Conservation (phyloP, 1,140 invertebrate genomes). For the Cecropterus lyciades region DNA sequence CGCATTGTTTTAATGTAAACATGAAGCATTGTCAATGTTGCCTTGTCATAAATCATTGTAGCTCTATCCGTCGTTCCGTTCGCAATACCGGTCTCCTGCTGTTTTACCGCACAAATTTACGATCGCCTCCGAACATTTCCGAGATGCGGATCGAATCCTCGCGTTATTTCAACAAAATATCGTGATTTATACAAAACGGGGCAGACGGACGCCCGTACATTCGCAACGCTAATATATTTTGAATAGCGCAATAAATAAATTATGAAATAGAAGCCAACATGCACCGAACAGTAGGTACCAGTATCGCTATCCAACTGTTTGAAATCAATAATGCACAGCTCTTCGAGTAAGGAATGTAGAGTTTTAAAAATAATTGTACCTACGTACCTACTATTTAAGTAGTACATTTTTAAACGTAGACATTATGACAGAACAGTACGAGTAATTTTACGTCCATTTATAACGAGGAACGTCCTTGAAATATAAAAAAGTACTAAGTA, state of each 20-base stretch:
- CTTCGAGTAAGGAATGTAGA: neutral
- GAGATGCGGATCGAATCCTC: slow-evolving; percentile 70
- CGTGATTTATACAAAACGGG: slow-evolving; percentile 76
- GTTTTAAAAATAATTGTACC: neutral
- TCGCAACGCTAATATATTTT: slow-evolving; percentile 33
- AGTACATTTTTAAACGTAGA: no score
- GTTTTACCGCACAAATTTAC: slow-evolving; percentile 80
- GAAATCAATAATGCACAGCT: neutral
- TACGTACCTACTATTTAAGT: no score
- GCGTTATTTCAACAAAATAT: slow-evolving; percentile 81
- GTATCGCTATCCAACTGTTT: neutral
- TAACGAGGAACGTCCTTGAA: no score
- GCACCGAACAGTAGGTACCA: slow-evolving; percentile 5
- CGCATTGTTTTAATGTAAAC: slow-evolving; percentile 49
- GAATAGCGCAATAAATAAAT: slow-evolving; percentile 32
- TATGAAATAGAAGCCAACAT: slow-evolving; percentile 30
- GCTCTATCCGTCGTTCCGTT: slow-evolving; percentile 70
- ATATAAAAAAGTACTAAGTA: no score
- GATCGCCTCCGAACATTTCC: slow-evolving; percentile 69
- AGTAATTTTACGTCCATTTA: no score
- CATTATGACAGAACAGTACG: no score
- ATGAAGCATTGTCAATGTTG: slow-evolving; percentile 58
- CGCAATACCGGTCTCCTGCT: slow-evolving; percentile 68
- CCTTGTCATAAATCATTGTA: slow-evolving; percentile 66
- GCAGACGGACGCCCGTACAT: slow-evolving; percentile 31